Evolutionary conservation across 1,140 invertebrate genomes (phyloP), one percentile per base, ranked within the genome.

Genomic region (Drosophila ohnishii): DNA sequence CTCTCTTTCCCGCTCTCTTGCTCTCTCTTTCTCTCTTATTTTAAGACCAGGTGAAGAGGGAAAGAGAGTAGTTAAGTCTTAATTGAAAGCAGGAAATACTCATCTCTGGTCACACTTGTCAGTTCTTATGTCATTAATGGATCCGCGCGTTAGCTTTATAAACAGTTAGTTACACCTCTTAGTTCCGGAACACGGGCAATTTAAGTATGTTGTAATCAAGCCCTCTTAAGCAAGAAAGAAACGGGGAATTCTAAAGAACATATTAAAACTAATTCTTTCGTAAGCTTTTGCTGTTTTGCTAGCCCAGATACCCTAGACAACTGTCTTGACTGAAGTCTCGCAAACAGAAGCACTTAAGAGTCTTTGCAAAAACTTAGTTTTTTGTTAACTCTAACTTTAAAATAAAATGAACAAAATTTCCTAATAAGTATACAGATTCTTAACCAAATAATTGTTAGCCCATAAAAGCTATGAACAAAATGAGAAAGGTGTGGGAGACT

Each of bases 151-250:
- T 47, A 28, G 61, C 14, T 56, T 44, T 39, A 25, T 35, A 48
- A 53, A 45, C 71, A 56, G 63, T 75, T 76, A 61, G 75, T 77
- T 60, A 69, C 74, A 77, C 74, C 63, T 61, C 16, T 77, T 40
- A 40, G 74, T 70, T 60, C 75, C 64, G 73, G 63, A 71, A 72
- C 35, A 58, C 22, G 67, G 39, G 65, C 40, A 34, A 47, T 34
- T 57, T 47, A 9, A 37, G 32, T 19, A 56, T 44, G 62, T 48
- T 14, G 34, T 51, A 74, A 62, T 56, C 34, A 56, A 37, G 34
- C 32, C 47, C 37, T 37, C 58, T 57, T 22, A 7, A 35, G 11
- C 16, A 25, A 42, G 39, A 32, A 45, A 39, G 51, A 10, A 39
- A n/a, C 35, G 11, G 11, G 25, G 32, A 30, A 45, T 34, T 35